Conservation (phyloP, 30 jellyfish, hydroid and myxozoan species). For the Turritopsis dohrnii region DNA sequence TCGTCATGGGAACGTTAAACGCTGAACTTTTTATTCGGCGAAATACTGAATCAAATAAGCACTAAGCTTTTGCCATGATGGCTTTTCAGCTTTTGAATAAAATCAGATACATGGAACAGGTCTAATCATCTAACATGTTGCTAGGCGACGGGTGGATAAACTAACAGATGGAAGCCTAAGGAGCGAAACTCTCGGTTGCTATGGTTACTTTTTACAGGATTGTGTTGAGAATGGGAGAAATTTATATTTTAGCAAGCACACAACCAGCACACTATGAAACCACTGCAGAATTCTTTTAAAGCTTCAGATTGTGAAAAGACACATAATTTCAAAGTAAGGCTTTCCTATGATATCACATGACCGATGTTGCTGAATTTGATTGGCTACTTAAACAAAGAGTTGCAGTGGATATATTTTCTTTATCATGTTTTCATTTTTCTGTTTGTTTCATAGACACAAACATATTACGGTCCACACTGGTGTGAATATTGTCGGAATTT, state of each 20-base stretch:
- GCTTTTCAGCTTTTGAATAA: too few species aligned
- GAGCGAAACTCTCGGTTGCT: too few species aligned
- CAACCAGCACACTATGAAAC: background rate
- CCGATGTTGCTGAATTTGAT: background rate
- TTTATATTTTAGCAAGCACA: background rate
- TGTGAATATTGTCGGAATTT: constrained; percentile 82
- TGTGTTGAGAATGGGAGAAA: too few species aligned
- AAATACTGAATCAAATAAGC: too few species aligned
- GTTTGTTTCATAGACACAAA: constrained; percentile 47
- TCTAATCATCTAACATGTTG: too few species aligned
- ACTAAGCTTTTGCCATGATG: too few species aligned
- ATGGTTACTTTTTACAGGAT: constrained; percentile 16
- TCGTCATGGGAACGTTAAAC: too few species aligned
- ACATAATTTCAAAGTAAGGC: constrained; percentile 70
- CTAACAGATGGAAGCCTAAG: too few species aligned
- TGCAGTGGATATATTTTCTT: background rate
- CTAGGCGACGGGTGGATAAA: too few species aligned
- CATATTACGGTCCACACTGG: constrained; percentile 96
- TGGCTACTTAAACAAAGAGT: too few species aligned
- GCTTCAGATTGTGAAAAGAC: constrained; percentile 65
- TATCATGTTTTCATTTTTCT: background rate
- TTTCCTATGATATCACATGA: background rate
- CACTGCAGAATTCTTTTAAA: constrained; percentile 35
- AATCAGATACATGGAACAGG: too few species aligned
- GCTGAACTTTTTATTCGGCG: too few species aligned